Evolutionary conservation across 2,888 invertebrate species (phyloP).

Genomic region (Andrena dorsata): DNA sequence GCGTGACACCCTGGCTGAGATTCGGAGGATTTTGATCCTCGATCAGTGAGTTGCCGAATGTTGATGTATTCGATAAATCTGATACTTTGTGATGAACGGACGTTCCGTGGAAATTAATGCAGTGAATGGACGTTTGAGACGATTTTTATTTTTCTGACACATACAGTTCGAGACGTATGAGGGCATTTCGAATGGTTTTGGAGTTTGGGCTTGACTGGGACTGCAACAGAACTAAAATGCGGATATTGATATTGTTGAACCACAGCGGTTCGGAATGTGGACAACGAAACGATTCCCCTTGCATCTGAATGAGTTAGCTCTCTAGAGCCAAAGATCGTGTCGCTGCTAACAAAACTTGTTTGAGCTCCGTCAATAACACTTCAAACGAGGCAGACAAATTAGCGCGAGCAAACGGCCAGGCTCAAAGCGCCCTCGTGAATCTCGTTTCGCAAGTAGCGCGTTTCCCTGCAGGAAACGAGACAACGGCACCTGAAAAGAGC

Average conservation of each 20-base stretch:
- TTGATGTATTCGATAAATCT: neutral
- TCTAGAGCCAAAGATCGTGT: neutral
- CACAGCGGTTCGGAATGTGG: neutral
- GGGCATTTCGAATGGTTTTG: no score
- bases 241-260: neutral
- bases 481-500: constrained; percentile 60
- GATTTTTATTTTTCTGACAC: no score
- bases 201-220: no score
- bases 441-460: constrained; percentile 31
- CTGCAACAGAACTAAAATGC: neutral
- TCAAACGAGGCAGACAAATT: constrained; percentile 27
- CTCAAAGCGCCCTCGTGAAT: constrained; percentile 16
- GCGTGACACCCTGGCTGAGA: neutral
- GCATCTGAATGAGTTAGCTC: no score
- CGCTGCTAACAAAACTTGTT: neutral
- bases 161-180: no score
- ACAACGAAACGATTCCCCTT: neutral
- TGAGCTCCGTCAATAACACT: neutral
- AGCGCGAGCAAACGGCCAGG: constrained; percentile 14
- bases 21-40: neutral
- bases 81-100: neutral
- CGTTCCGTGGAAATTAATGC: no score
- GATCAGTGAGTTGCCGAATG: neutral
- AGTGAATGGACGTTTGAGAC: no score
- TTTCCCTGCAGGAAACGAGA: constrained; percentile 41